Percentiles rank a stretch among this genome's conserved stretches.
Conservation (phyloP, 2,113 vertebrate genomes). For the Rhynchomys soricoides region DNA sequence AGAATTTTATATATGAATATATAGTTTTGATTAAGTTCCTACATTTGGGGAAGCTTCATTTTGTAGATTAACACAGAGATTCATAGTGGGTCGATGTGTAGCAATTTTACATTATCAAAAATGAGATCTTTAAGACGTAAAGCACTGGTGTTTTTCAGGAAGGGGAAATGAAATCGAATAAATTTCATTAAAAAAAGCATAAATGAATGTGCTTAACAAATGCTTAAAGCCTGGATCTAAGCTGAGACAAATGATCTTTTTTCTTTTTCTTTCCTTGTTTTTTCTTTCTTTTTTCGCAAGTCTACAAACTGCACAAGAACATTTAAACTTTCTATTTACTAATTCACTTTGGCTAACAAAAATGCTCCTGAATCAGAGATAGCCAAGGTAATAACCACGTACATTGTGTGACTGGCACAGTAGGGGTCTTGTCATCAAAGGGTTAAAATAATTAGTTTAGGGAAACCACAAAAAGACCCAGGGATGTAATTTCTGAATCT, state of each 20-base stretch:
- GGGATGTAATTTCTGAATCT: constrained; percentile 1
- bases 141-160: background rate
- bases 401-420: background rate
- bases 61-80: background rate
- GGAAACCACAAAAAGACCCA: background rate
- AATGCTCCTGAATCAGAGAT: background rate
- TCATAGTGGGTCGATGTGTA: background rate
- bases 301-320: background rate
- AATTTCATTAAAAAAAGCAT: too few species aligned
- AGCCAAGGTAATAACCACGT: background rate
- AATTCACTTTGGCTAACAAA: constrained; percentile 34
- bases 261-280: background rate
- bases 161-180: background rate
- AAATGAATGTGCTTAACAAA: background rate
- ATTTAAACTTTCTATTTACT: background rate
- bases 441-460: constrained; percentile 47
- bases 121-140: background rate
- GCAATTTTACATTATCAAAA: background rate
- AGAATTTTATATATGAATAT: background rate
- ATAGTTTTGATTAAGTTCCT: background rate
- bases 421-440: background rate
- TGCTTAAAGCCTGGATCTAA: background rate
- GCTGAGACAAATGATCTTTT: background rate
- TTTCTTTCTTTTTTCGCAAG: background rate
- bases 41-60: background rate